Base-by-base conservation (phyloP, 1,140 invertebrate species). In the Metopolophium dirhodum region DNA sequence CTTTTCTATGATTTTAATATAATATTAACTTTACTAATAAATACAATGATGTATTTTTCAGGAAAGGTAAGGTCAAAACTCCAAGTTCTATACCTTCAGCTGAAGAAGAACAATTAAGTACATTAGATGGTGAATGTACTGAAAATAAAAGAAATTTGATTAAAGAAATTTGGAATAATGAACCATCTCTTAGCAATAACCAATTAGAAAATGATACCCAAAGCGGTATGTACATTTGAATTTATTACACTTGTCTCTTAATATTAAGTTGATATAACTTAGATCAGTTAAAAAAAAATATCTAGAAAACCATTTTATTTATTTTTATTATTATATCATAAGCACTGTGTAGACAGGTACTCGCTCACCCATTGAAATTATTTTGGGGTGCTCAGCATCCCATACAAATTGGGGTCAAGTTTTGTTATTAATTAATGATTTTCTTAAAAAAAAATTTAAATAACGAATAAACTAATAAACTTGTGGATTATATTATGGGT, bases 91-190 rank as follows among this genome's bases (percentile, higher is more conserved):
- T 93, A 85, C 91, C 91, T 51, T 93, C 91, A 41, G 91, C 91
- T 41, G 91, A 93, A 85, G 91, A 93, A 85, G 82, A 93, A 86
- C 91, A 93, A 83, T 93, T 93, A 93, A 93, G 54, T 57, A 93
- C 91, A 57, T 93, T 93, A 85, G 91, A 93, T 86, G 91, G 91
- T 41, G 91, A 93, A 93, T 93, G 77, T 86, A 93, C 91, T 9
- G 91, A 86, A 86, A 93, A 93, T 57, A 85, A 93, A 93, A 86
- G 91, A 85, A 93, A 93, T 93, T 93, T 93, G 30, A 86, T 93
- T 41, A 93, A 86, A 86, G 91, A 86, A 93, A 93, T 93, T 85
- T 93, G 91, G 91, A 85, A 85, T 93, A 85, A 83, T 54, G 91
- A 86, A 41, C 77, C 77, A 85, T 82, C 77, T 54, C 68, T 68